Conservation (phyloP, 2,797 vertebrate genomes). For the Podarcis lilfordi region DNA sequence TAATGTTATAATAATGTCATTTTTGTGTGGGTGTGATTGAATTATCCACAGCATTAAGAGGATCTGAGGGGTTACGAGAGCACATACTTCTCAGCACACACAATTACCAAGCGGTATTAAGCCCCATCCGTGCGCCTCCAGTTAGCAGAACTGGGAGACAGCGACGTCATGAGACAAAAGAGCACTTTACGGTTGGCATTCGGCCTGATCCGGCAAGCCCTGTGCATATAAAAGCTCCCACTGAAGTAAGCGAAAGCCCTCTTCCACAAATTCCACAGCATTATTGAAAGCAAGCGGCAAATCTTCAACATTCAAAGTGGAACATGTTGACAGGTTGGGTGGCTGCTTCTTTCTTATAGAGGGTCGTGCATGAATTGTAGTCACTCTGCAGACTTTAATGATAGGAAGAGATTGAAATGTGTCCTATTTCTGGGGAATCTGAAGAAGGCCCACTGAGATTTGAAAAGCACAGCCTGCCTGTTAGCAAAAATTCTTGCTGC, state of each 20-base stretch:
- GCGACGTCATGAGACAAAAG: slow-evolving; percentile 43
- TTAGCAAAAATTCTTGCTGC: neutral
- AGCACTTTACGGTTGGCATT: slow-evolving; percentile 56
- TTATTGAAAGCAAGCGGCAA: slow-evolving; percentile 1
- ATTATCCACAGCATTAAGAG: slow-evolving; percentile 26
- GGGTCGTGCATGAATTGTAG: rapidly evolving
- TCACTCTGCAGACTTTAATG: slow-evolving; percentile 15
- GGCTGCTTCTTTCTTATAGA: neutral
- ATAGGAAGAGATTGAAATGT: slow-evolving; percentile 21
- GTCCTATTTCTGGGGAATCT: rapidly evolving
- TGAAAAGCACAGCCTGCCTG: neutral
- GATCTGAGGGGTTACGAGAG: slow-evolving; percentile 44
- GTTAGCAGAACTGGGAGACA: slow-evolving; percentile 29
- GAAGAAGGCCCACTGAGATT: neutral
- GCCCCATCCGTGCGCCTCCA: slow-evolving; percentile 42
- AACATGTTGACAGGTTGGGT: slow-evolving; percentile 19
- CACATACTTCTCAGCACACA: slow-evolving; percentile 17
- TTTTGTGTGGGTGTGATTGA: slow-evolving; percentile 64
- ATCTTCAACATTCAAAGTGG: neutral
- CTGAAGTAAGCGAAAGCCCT: neutral
- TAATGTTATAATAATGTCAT: slow-evolving; percentile 61
- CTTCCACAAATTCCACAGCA: neutral
- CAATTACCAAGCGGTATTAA: slow-evolving; percentile 36
- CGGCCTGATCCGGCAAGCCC: slow-evolving; percentile 2
- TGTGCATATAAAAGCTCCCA: neutral